Conservation (phyloP, 2,888 invertebrate species). For the Cataglyphis albicans region DNA sequence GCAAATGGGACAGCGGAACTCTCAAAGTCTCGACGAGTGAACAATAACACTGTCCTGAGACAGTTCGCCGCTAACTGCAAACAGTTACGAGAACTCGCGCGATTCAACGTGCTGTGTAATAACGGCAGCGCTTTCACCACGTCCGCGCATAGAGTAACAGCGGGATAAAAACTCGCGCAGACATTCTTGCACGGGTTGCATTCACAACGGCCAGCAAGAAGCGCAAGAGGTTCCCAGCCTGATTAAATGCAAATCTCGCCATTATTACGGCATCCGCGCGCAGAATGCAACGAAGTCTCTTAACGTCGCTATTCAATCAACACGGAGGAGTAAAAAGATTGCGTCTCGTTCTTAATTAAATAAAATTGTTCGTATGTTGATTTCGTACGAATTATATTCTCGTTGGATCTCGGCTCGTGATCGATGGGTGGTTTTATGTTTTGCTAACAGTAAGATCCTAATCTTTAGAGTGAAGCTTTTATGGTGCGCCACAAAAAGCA, state of each 20-base stretch:
- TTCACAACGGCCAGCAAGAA: slow-evolving; percentile 57
- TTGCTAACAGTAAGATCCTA: background rate
- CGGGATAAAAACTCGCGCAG: slow-evolving; percentile 54
- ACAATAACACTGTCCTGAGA: slow-evolving; percentile 44
- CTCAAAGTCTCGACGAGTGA: slow-evolving; percentile 50
- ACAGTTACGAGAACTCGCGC: slow-evolving; percentile 42
- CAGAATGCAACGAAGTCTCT: slow-evolving; percentile 57
- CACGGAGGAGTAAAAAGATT: slow-evolving; percentile 52
- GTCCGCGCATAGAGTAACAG: background rate
- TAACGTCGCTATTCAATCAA: slow-evolving; percentile 73
- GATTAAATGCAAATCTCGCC: slow-evolving; percentile 80
- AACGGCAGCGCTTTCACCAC: slow-evolving; percentile 31
- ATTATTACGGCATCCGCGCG: slow-evolving; percentile 67
- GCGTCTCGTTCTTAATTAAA: slow-evolving; percentile 72
- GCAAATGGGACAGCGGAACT: slow-evolving; percentile 43
- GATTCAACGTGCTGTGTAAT: slow-evolving; percentile 26
- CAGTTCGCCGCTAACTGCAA: slow-evolving; percentile 39
- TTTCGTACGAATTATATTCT: background rate
- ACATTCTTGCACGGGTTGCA: slow-evolving; percentile 54
- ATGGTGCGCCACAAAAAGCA: background rate
- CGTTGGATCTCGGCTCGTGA: background rate
- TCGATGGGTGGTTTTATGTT: background rate
- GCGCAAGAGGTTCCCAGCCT: slow-evolving; percentile 61
- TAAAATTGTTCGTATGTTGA: slow-evolving; percentile 25
- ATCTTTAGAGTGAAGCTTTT: background rate